A percentile compares a stretch with the other conserved stretches of the same genome.
These are phyloP conservation scores for Branchipolynoe longqiensis DNA, from an alignment of 2,888 invertebrate genomes.

Conservation along the genomic window DNA sequence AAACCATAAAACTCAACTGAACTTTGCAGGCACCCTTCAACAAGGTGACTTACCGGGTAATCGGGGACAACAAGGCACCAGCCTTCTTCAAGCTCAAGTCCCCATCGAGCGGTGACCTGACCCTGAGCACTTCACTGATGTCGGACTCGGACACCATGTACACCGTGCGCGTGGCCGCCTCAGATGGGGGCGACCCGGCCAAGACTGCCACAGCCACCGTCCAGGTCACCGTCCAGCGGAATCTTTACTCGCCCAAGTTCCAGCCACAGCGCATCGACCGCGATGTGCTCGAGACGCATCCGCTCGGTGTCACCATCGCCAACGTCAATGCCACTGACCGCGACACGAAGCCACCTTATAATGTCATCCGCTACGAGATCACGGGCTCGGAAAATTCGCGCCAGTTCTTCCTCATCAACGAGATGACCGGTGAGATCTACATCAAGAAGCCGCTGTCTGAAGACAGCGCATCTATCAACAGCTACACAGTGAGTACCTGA, in stretches of 20 bases:
- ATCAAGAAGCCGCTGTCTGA: conserved; percentile 66
- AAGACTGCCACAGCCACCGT: conserved; percentile 72
- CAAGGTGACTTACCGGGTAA: conserved; percentile 70
- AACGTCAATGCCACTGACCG: conserved; percentile 72
- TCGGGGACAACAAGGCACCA: conserved; percentile 75
- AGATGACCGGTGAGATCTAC: conserved; percentile 65
- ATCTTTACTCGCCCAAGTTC: conserved; percentile 65
- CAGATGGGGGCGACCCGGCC: conserved; percentile 74
- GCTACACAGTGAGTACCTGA: conserved; percentile 55
- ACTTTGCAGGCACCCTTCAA: conserved; percentile 73
- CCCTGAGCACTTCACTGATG: conserved; percentile 61
- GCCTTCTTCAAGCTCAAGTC: conserved; percentile 72
- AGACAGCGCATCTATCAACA: conserved; percentile 49
- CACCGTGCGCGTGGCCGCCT: conserved; percentile 70
- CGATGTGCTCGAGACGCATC: conserved; percentile 73
- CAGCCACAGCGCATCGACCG: conserved; percentile 64
- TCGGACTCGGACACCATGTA: conserved; percentile 62
- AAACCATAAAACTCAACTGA: no score
- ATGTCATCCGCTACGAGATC: conserved; percentile 72
- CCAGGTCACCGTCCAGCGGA: conserved; percentile 68
- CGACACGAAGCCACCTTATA: conserved; percentile 74
- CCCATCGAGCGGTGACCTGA: conserved; percentile 67
- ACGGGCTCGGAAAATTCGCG: conserved; percentile 63
- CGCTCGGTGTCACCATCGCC: conserved; percentile 69
- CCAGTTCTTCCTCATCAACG: conserved; percentile 66